These are phyloP conservation scores for Zosterops hypoxanthus DNA, from an alignment of 2,113 vertebrate species.

Conservation along the genomic window DNA sequence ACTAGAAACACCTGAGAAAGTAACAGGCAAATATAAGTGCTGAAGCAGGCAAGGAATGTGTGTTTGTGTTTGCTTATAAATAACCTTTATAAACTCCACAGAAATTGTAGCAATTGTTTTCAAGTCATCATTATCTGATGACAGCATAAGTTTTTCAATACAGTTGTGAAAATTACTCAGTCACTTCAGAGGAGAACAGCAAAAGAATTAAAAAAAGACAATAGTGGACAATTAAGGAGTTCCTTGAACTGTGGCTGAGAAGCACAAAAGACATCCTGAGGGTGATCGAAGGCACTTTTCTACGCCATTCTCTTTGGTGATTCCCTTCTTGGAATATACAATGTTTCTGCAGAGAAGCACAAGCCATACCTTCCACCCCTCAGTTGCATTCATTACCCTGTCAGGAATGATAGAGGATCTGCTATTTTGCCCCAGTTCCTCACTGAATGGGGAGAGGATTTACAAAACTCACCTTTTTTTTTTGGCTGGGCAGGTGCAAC, in stretches of 20 bases:
- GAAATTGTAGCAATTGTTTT: background rate
- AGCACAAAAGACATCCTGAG: background rate
- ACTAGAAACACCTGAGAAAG: background rate
- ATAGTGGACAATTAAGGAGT: background rate
- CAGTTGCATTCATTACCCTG: background rate
- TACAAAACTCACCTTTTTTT: background rate
- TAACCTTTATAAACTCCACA: background rate
- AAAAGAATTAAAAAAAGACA: background rate
- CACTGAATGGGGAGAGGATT: background rate
- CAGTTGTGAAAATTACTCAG: background rate
- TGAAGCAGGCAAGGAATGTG: background rate
- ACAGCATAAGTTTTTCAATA: background rate
- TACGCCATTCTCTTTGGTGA: background rate
- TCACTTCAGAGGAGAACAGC: background rate
- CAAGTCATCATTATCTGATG: background rate
- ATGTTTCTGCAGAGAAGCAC: background rate
- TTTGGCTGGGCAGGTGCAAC: background rate
- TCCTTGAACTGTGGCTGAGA: background rate
- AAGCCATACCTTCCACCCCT: background rate
- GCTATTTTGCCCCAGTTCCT: background rate
- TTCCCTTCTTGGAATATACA: background rate
- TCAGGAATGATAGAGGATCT: background rate
- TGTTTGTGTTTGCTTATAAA: background rate
- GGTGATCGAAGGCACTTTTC: background rate
- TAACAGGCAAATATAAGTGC: background rate